Percentiles rank a stretch among this genome's conserved stretches.
phyloP scores from a whole-genome alignment of 2,888 invertebrate genomes.

The Toxonevra muliebris region DNA sequence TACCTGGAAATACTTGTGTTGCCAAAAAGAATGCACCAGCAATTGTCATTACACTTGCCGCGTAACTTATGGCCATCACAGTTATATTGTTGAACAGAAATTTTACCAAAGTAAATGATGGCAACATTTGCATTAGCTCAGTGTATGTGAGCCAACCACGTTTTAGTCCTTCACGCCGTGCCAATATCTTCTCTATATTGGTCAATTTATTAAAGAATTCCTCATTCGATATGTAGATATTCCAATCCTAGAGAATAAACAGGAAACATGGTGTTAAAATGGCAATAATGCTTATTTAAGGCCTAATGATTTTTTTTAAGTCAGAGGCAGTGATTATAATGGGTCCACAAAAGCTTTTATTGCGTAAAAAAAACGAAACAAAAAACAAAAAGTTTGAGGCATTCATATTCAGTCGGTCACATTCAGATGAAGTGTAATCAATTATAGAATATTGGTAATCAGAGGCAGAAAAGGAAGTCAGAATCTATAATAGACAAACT shows the following conservation, averaged over 20 bases:
- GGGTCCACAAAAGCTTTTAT: no score
- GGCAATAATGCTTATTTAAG: no score
- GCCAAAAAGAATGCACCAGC: slow-evolving; percentile 66
- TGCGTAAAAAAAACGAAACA: no score
- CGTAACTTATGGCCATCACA: slow-evolving; percentile 62
- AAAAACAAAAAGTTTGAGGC: no score
- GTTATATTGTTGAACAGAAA: slow-evolving; percentile 58
- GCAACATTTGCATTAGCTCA: slow-evolving; percentile 72
- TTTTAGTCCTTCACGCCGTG: slow-evolving; percentile 74
- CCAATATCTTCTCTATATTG: slow-evolving; percentile 77
- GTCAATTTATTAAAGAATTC: slow-evolving; percentile 78
- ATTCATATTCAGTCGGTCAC: no score
- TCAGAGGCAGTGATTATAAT: no score
- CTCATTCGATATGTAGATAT: slow-evolving; percentile 79
- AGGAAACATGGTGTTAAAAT: slow-evolving; percentile 16
- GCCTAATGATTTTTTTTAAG: no score
- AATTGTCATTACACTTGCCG: slow-evolving; percentile 63
- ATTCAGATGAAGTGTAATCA: no score
- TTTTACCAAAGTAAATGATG: slow-evolving; percentile 59
- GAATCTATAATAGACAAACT: no score
- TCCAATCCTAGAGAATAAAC: slow-evolving; percentile 75
- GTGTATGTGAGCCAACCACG: slow-evolving; percentile 87
- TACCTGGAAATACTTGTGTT: slow-evolving; percentile 67
- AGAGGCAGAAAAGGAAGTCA: no score
- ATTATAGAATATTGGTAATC: no score